These are phyloP conservation scores for Halictus ligatus DNA, from an alignment of 2,888 invertebrate genomes.

Conservation along the genomic window DNA sequence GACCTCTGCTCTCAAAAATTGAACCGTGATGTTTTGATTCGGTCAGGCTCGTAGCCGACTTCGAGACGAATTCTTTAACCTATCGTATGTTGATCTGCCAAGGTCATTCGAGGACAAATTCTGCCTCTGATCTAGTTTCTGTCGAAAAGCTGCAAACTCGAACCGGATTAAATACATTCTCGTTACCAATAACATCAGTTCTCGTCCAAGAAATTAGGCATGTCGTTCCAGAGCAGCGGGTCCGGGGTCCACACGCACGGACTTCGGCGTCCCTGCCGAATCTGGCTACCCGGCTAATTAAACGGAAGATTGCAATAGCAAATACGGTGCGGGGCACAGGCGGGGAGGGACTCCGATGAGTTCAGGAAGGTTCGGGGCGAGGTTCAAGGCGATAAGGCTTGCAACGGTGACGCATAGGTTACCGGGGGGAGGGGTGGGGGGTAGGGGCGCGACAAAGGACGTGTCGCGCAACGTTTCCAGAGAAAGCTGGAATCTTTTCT, in stretches of 20 bases:
- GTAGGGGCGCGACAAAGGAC: slow-evolving; percentile 16
- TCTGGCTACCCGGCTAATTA: not conserved
- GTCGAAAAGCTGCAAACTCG: too few species aligned
- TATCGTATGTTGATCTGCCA: too few species aligned
- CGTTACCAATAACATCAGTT: too few species aligned
- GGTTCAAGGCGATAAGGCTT: slow-evolving; percentile 1
- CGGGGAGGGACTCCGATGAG: not conserved
- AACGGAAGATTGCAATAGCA: slow-evolving; percentile 14
- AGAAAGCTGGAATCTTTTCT: slow-evolving; percentile 45
- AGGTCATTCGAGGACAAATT: too few species aligned
- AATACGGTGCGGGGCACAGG: not conserved
- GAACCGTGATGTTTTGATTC: too few species aligned
- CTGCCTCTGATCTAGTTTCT: too few species aligned
- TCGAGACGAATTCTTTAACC: too few species aligned
- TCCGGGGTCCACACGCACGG: not conserved
- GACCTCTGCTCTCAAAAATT: too few species aligned
- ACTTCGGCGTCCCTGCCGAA: not conserved
- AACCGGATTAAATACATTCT: too few species aligned
- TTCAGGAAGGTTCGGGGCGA: not conserved
- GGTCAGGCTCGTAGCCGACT: too few species aligned
- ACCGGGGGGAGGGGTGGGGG: not conserved
- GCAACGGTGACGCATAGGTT: not conserved
- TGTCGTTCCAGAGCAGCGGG: not conserved
- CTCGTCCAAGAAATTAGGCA: too few species aligned
- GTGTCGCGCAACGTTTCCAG: slow-evolving; percentile 45